phyloP scores from a whole-genome alignment of 2,888 invertebrate species.

The Brachynemurus nebulosus region DNA sequence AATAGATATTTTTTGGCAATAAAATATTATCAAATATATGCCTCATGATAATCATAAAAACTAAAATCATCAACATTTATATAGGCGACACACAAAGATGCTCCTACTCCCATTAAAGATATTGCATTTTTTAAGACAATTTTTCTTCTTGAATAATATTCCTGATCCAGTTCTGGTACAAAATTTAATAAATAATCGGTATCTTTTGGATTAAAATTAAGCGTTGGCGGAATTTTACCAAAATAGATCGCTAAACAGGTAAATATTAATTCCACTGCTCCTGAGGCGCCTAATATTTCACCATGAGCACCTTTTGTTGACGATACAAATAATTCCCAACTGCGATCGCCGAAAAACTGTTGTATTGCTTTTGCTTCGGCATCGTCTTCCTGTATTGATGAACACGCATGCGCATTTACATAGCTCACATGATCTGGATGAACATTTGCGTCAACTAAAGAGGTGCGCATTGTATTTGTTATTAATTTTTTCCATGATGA shows the following conservation, averaged over 20 bases:
- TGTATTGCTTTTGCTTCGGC: slow-evolving; percentile 72
- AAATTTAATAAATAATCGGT: slow-evolving; percentile 52
- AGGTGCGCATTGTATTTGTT: slow-evolving; percentile 69
- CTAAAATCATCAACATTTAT: too few species aligned
- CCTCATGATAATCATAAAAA: too few species aligned
- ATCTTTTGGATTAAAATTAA: slow-evolving; percentile 63
- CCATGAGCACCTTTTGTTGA: slow-evolving; percentile 97
- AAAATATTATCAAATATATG: too few species aligned
- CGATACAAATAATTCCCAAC: slow-evolving; percentile 50
- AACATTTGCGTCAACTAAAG: slow-evolving; percentile 58
- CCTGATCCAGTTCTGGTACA: slow-evolving; percentile 41
- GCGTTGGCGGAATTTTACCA: slow-evolving; percentile 70
- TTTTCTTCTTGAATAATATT: slow-evolving; percentile 44
- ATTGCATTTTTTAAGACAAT: slow-evolving; percentile 93
- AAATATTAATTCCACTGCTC: slow-evolving; percentile 82
- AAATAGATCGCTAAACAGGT: slow-evolving; percentile 66
- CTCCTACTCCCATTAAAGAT: slow-evolving; percentile 98
- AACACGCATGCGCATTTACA: slow-evolving; percentile 96
- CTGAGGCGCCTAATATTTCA: slow-evolving; percentile 93
- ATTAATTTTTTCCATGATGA: slow-evolving; percentile 93
- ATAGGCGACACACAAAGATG: slow-evolving; percentile 56
- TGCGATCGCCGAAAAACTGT: slow-evolving; percentile 46
- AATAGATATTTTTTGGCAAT: too few species aligned
- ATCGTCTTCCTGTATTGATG: slow-evolving; percentile 86
- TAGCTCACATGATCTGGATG: slow-evolving; percentile 49